A percentile compares a stretch with the other conserved stretches of the same genome.
phyloP scores from a whole-genome alignment of 2,113 vertebrate genomes.

The Motacilla alba region DNA sequence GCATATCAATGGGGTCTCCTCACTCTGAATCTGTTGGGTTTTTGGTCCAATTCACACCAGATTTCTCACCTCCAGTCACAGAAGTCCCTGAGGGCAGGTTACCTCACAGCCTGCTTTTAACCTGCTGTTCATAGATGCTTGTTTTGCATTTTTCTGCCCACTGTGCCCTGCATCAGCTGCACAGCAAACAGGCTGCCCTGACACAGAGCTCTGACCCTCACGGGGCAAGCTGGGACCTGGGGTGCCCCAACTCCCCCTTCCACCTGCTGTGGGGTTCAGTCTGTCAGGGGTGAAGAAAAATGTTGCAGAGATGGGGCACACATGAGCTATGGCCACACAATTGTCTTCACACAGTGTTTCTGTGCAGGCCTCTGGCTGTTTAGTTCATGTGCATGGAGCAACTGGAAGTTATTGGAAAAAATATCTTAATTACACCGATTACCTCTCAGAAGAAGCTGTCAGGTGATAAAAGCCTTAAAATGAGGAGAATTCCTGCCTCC shows the following conservation, averaged over 20 bases:
- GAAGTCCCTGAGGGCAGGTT: background rate
- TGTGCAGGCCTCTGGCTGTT: fast-evolving
- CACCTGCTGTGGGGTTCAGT: background rate
- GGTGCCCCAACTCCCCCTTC: background rate
- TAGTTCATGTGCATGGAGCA: fast-evolving
- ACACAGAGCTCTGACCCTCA: background rate
- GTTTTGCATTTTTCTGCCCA: background rate
- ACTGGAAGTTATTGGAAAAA: background rate
- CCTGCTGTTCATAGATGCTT: fast-evolving
- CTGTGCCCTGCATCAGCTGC: background rate
- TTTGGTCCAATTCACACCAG: background rate
- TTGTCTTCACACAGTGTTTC: background rate
- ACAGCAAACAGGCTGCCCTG: fast-evolving
- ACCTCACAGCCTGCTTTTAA: background rate
- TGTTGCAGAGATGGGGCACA: background rate
- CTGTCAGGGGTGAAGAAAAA: background rate
- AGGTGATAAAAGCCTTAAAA: background rate
- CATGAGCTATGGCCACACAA: fast-evolving
- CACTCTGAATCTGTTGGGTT: background rate
- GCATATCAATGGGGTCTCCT: fast-evolving
- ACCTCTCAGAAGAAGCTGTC: background rate
- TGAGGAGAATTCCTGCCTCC: background rate
- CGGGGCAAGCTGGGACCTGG: background rate
- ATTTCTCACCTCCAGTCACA: background rate
- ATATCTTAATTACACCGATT: background rate